Evolutionary conservation across 2,888 invertebrate species (phyloP).

Genomic region (Zelleria hepariella): DNA sequence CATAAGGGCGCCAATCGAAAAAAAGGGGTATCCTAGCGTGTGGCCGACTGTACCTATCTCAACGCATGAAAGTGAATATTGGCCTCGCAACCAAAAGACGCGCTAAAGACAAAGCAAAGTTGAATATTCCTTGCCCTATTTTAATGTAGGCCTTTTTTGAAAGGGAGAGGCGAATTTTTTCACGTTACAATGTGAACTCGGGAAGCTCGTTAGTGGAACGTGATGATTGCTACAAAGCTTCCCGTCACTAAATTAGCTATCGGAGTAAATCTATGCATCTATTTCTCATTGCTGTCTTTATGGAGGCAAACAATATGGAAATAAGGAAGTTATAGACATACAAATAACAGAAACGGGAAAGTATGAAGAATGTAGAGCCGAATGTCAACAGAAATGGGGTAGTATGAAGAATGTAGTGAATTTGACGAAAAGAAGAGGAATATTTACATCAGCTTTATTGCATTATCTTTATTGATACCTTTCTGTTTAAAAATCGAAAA

Average conservation of each 20-base stretch:
- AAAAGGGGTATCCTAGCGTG: too few species aligned
- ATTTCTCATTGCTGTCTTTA: background rate
- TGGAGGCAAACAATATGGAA: background rate
- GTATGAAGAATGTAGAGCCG: background rate
- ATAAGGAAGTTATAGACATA: background rate
- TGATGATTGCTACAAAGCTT: conserved; percentile 58
- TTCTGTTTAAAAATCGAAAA: too few species aligned
- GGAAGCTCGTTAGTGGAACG: conserved; percentile 66
- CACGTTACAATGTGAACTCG: conserved; percentile 63
- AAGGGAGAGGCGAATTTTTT: conserved; percentile 45
- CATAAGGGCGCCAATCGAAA: too few species aligned
- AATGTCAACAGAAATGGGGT: background rate
- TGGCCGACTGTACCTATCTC: too few species aligned
- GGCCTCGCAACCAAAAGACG: too few species aligned
- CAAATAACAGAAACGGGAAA: background rate
- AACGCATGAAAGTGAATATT: too few species aligned
- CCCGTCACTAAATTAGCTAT: conserved; percentile 49
- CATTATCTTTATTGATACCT: too few species aligned
- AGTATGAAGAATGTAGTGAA: background rate
- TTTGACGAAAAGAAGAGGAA: too few species aligned
- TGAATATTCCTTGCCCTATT: background rate
- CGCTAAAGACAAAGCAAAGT: conserved; percentile 3
- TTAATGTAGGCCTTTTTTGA: conserved; percentile 7
- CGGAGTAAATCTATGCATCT: conserved; percentile 29
- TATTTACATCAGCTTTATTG: too few species aligned